A percentile compares a stretch with the other conserved stretches of the same genome.
These are phyloP conservation scores for Cactoblastis cactorum DNA, from an alignment of 2,888 invertebrate species.

Conservation along the genomic window DNA sequence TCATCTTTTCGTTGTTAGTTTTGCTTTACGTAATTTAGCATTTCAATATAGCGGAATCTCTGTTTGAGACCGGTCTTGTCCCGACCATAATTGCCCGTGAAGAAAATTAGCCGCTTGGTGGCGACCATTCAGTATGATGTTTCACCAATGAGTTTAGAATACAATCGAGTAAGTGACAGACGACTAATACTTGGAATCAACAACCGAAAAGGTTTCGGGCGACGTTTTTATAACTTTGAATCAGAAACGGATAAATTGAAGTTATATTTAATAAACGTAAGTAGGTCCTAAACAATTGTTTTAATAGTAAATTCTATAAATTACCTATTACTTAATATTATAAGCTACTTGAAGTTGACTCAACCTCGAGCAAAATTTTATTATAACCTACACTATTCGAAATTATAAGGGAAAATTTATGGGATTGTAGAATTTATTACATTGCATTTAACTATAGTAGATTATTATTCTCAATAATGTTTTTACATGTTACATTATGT, in stretches of 20 bases:
- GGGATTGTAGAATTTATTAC: too few species aligned
- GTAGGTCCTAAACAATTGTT: too few species aligned
- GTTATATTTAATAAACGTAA: too few species aligned
- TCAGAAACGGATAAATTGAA: too few species aligned
- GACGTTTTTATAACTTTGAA: background rate
- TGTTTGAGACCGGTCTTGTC: conserved; percentile 7
- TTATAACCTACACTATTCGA: too few species aligned
- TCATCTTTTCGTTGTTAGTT: conserved; percentile 4
- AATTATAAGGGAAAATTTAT: too few species aligned
- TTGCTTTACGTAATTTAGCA: conserved; percentile 8
- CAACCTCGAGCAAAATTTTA: background rate
- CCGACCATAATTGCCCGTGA: conserved; percentile 11
- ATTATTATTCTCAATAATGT: too few species aligned
- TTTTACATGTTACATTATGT: too few species aligned
- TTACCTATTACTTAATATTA: too few species aligned
- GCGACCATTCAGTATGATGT: conserved; percentile 6
- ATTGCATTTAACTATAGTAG: too few species aligned
- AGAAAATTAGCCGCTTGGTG: conserved; percentile 10
- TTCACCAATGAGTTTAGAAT: background rate
- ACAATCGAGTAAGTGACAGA: background rate
- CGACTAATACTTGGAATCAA: background rate
- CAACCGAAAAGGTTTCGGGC: background rate
- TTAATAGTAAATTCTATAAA: too few species aligned
- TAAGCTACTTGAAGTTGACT: background rate
- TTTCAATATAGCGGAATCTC: conserved; percentile 3